Evolutionary conservation across 2,888 invertebrate species (phyloP), one percentile per base, ranked within the genome.

Genomic region (Drosophila neutralis): DNA sequence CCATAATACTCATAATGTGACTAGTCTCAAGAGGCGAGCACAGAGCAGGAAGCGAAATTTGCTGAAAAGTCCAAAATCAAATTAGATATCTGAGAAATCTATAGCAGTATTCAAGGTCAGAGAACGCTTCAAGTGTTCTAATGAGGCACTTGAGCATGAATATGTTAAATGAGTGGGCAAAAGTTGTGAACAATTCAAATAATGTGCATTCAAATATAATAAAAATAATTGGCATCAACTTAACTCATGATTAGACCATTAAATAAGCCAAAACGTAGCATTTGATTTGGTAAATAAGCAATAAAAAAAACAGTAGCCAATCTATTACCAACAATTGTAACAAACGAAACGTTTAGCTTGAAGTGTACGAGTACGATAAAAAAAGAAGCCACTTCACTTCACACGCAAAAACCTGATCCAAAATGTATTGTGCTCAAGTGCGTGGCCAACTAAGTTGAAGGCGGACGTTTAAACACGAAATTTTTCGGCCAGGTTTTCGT

Each of bases 391-490:
- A 82, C 87, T 87, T 78, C 52, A 82, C 35, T 87, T 78, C 53
- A 82, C 51, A 45, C 62, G 60, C 67, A 65, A 83, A 89, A 78
- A 85, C 76, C 83, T 77, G 78, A 78, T 80, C 78, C 71, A 77
- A 81, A 80, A 85, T 80, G 77, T 80, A 74, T 78, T 81, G 73
- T 69, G 48, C 65, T 80, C 59, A 71, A 81, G 83, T 81, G 80
- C 72, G 66, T 76, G 40, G 68, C 67, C 67, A 66, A 70, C 61
- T 57, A 61, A 69, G 73, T 57, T 61, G 87, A 67, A 82, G 84
- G 84, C 84, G 87, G 70, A 78, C 74, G 59, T 68, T 68, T 66
- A 29, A n/a, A 56, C 40, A 63, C 52, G 51, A 60, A 65, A 24
- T 60, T 38, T 38, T 56, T 57, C 13, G 40, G 59, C 21, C 38